A percentile compares a stretch with the other conserved stretches of the same genome.
phyloP scores from a whole-genome alignment of 2,113 vertebrate genomes.

The Gobiocypris rarus region DNA sequence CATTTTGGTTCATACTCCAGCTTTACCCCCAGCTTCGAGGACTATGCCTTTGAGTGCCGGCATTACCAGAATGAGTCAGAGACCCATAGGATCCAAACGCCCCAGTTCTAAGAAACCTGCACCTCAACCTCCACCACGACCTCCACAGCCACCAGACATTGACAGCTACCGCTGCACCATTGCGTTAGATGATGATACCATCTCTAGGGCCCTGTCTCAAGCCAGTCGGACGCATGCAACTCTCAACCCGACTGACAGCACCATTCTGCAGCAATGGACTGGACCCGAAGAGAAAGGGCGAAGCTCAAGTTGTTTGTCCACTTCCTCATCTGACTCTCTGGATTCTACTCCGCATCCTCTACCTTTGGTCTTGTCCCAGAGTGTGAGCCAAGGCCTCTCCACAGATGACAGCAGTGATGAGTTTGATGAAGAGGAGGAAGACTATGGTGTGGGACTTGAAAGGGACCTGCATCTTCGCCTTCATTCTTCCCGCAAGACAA shows the following conservation, averaged over 20 bases:
- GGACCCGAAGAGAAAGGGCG: conserved; percentile 67
- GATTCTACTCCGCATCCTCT: conserved; percentile 84
- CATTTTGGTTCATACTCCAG: conserved; percentile 81
- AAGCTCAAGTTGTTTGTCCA: conserved; percentile 91
- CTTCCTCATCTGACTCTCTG: conserved; percentile 91
- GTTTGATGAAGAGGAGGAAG: conserved; percentile 85
- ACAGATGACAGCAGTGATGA: conserved; percentile 86
- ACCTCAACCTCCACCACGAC: conserved; percentile 75
- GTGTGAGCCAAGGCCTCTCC: conserved; percentile 68
- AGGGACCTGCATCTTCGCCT: conserved; percentile 87
- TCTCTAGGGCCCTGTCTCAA: conserved; percentile 72
- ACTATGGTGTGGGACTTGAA: conserved; percentile 86
- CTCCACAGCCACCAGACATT: conserved; percentile 73
- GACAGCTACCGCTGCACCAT: conserved; percentile 76
- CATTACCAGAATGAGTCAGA: conserved; percentile 54
- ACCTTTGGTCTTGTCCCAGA: conserved; percentile 76
- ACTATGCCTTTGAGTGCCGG: conserved; percentile 79
- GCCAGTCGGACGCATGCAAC: conserved; percentile 67
- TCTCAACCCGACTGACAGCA: conserved; percentile 45
- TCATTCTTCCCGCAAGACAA: conserved; percentile 80
- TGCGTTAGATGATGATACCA: conserved; percentile 73
- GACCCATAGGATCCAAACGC: conserved; percentile 54
- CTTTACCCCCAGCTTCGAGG: conserved; percentile 75
- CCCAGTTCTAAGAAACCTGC: conserved; percentile 68
- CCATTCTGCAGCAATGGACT: conserved; percentile 10